A percentile compares a stretch with the other conserved stretches of the same genome.
These are phyloP conservation scores for Drepana arcuata DNA, from an alignment of 1,140 invertebrate species.

Conservation along the genomic window DNA sequence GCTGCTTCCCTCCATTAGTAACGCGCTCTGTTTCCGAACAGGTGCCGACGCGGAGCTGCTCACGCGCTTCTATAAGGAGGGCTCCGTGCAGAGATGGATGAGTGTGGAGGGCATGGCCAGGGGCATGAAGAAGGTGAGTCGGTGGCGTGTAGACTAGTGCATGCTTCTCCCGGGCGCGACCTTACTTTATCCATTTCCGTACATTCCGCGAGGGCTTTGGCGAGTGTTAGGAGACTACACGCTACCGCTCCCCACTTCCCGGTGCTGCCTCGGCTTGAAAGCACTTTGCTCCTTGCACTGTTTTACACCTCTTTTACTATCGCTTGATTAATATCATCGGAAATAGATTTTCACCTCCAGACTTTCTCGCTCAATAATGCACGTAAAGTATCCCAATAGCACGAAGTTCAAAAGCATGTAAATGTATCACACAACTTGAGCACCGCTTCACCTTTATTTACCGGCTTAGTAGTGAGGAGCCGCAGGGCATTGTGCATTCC, in stretches of 20 bases:
- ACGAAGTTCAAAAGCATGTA: too few relatives aligned
- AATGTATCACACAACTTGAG: too few relatives aligned
- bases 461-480: too few relatives aligned
- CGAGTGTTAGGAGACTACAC: constrained; percentile 54
- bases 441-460: too few relatives aligned
- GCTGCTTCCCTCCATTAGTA: constrained; percentile 14
- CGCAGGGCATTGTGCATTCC: too few relatives aligned
- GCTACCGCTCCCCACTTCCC: constrained; percentile 56
- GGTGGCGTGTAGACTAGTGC: constrained; percentile 69
- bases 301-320: constrained; percentile 2
- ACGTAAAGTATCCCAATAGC: too few relatives aligned
- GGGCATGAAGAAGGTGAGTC: constrained; percentile 70
- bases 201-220: constrained; percentile 24
- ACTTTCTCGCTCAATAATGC: too few relatives aligned
- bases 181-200: too few relatives aligned
- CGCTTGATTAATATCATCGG: too few relatives aligned
- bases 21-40: constrained; percentile 39
- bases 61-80: constrained; percentile 67
- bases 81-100: constrained; percentile 66
- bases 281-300: constrained; percentile 13
- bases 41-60: constrained; percentile 66
- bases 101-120: constrained; percentile 65
- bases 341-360: too few relatives aligned
- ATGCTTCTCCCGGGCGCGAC: constrained; percentile 28
- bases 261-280: constrained; percentile 11